Evolutionary conservation across 2,888 invertebrate genomes (phyloP), one percentile per base, ranked within the genome.

Genomic region (Lysandra coridon): DNA sequence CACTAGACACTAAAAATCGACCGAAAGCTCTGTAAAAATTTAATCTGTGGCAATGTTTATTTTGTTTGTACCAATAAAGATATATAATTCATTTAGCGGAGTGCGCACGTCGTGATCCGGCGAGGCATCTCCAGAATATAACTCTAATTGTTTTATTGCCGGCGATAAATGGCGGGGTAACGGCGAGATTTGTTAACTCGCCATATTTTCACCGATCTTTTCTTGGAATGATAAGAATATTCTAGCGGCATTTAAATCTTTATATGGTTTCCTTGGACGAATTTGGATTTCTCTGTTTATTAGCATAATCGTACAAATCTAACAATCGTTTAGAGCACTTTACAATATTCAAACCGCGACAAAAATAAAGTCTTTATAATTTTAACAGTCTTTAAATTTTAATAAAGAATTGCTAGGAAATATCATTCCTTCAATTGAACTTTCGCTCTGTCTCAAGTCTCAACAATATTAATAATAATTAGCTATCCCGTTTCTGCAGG

Each of bases 121-220:
- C 79, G 82, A 78, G 76, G 78, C 81, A 79, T 80, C 80, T 80
- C 81, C 78, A 75, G 83, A 84, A 84, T 85, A 83, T 84, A 83
- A 83, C 85, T 83, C 84, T 88, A 88, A 89, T 89, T 89, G 88
- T 89, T 89, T 89, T 87, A 89, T 87, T 87, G 87, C 86, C 83
- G 80, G 82, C 82, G 82, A 83, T 84, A 84, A 82, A 83, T 82
- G 84, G 82, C 82, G 82, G 84, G 81, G 83, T 88, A 87, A 89
- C 87, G 84, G 84, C 83, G 83, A 85, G 85, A 88, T 89, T 89
- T 86, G 88, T 86, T 88, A 86, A 85, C 89, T 87, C 83, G 85
- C 82, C 83, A 83, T 83, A 84, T 84, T 82, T 78, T 81, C 78
- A 62, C 79, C 64, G 75, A 73, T 80, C 81, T 80, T 79, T 78